Conservation (phyloP, 1,140 invertebrate genomes). For the Drosophila leontia region DNA sequence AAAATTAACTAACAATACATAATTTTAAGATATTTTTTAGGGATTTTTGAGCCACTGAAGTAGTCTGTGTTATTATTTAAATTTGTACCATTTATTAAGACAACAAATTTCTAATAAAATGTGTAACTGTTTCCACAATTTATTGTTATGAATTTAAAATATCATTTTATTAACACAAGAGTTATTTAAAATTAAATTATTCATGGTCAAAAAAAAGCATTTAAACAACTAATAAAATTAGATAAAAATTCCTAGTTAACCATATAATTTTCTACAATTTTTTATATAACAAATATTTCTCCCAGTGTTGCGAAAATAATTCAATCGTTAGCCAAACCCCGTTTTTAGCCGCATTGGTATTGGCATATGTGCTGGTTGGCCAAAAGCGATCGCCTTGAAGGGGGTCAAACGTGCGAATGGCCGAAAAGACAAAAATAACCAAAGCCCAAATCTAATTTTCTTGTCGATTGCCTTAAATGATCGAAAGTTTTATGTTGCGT, state of each 20-base stretch:
- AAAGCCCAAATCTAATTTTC: constrained; percentile 35
- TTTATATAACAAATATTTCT: constrained; percentile 23
- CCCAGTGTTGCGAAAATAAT: constrained; percentile 65
- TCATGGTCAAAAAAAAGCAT: not conserved
- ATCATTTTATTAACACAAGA: no score
- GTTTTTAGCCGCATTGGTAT: constrained; percentile 13
- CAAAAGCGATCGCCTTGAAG: constrained; percentile 68
- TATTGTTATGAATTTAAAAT: no score
- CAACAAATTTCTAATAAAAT: no score
- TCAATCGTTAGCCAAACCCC: constrained; percentile 34
- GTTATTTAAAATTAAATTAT: no score
- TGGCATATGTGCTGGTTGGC: constrained; percentile 39
- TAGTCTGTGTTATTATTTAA: no score
- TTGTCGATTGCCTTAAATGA: constrained; percentile 53
- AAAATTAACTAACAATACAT: not conserved
- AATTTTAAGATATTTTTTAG: not conserved
- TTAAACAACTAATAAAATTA: not conserved
- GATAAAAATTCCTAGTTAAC: not conserved
- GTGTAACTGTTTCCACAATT: no score
- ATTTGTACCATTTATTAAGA: no score
- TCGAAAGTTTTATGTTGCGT: constrained; percentile 55
- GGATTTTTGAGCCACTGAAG: not conserved
- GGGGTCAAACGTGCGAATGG: constrained; percentile 72
- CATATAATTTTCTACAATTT: not conserved
- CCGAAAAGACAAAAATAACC: constrained; percentile 26